A percentile compares a stretch with the other conserved stretches of the same genome.
Conservation (phyloP, 2,797 vertebrate species). For the Leptatherina wallacei region DNA sequence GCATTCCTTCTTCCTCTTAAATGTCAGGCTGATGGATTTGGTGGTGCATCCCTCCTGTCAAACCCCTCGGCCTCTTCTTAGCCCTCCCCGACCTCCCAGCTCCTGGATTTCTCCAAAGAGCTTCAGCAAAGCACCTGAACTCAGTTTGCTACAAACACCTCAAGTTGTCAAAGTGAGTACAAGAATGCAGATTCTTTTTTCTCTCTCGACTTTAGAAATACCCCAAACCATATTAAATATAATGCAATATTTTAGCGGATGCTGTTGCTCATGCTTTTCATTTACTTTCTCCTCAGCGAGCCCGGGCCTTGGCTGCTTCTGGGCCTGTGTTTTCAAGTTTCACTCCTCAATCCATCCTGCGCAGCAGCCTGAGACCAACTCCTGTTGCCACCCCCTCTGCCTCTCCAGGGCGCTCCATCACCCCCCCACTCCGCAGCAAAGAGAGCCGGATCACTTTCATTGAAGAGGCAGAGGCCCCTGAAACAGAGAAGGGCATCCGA, state of each 20-base stretch:
- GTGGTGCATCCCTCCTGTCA: constrained; percentile 85
- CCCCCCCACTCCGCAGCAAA: constrained; percentile 88
- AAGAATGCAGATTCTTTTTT: neutral
- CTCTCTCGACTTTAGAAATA: neutral
- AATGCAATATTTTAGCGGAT: neutral
- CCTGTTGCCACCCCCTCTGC: constrained; percentile 90
- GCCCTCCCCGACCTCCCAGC: constrained; percentile 70
- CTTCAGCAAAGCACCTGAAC: constrained; percentile 82
- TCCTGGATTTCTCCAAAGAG: constrained; percentile 78
- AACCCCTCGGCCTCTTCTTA: constrained; percentile 65
- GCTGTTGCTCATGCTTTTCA: neutral
- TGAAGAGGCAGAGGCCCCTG: constrained; percentile 77
- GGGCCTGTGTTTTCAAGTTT: constrained; percentile 87
- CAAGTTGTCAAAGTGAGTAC: constrained; percentile 90
- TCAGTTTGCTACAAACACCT: constrained; percentile 89
- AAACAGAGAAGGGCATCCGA: constrained; percentile 70
- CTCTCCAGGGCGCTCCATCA: constrained; percentile 90
- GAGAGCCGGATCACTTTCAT: constrained; percentile 92
- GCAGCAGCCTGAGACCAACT: constrained; percentile 90
- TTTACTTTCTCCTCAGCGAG: constrained; percentile 81
- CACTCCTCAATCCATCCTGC: constrained; percentile 94
- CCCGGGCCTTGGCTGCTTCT: constrained; percentile 88
- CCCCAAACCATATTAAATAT: neutral
- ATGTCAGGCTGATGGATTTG: constrained; percentile 86
- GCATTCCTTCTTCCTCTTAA: constrained; percentile 6